Conservation (phyloP, 2,113 vertebrate genomes). For the Brienomyrus longianalis region DNA sequence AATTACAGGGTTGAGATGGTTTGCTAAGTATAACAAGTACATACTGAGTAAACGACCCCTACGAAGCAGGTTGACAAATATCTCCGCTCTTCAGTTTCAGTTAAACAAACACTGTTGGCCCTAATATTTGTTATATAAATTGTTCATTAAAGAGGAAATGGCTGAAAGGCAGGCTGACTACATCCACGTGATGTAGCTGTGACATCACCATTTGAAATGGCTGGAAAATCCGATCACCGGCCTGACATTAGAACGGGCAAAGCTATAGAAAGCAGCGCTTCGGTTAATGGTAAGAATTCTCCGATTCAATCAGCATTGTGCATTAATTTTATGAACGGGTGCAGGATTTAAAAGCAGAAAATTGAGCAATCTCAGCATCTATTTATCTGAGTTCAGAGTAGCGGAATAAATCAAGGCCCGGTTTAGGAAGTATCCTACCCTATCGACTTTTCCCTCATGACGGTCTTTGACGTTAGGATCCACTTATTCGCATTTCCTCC, state of each 20-base stretch:
- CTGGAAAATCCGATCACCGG: not conserved
- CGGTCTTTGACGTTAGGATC: not conserved
- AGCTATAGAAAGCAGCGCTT: not conserved
- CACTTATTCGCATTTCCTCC: not conserved
- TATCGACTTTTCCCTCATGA: not conserved
- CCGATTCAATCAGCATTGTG: not conserved
- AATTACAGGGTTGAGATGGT: not conserved
- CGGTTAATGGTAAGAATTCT: not conserved
- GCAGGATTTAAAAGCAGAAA: not conserved
- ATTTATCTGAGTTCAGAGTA: not conserved
- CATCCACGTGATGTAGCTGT: not conserved
- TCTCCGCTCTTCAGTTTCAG: not conserved
- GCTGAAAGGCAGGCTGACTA: not conserved
- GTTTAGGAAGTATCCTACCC: not conserved
- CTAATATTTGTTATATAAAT: conserved; percentile 1
- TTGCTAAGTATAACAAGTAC: not conserved
- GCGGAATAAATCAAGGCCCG: not conserved
- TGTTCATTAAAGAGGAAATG: not conserved
- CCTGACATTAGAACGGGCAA: not conserved
- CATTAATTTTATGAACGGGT: not conserved
- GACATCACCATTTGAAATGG: not conserved
- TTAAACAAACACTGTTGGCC: not conserved
- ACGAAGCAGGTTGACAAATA: not conserved
- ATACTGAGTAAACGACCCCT: not conserved
- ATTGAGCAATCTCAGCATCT: not conserved